These are phyloP conservation scores for Cathartes aura DNA, from an alignment of 2,113 vertebrate species.

Conservation along the genomic window DNA sequence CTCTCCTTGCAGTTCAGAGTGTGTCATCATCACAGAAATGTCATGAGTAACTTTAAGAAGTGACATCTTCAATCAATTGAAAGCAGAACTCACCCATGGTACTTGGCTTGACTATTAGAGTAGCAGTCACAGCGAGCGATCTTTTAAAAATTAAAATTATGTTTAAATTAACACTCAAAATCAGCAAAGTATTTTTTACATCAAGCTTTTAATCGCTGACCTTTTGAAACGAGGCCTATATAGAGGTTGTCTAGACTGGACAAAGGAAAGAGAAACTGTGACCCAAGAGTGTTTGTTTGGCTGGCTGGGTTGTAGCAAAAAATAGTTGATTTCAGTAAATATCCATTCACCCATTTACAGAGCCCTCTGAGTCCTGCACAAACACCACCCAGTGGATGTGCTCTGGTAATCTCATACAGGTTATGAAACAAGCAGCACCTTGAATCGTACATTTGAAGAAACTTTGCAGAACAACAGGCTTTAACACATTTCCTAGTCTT, in stretches of 20 bases:
- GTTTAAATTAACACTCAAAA: background rate
- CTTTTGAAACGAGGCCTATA: background rate
- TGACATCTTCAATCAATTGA: background rate
- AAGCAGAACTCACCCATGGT: background rate
- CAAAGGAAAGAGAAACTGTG: background rate
- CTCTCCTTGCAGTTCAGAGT: background rate
- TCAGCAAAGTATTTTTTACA: background rate
- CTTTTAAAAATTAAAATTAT: background rate
- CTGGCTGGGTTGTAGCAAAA: too few species aligned
- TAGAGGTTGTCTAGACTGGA: background rate
- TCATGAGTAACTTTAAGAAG: background rate
- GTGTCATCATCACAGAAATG: background rate
- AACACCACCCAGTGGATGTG: background rate
- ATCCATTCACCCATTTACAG: background rate
- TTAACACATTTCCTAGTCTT: background rate
- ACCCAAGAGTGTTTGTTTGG: background rate
- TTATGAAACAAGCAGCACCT: background rate
- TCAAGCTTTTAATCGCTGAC: background rate
- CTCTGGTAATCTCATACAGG: fast-evolving
- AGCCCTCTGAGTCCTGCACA: background rate
- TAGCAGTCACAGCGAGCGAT: fast-evolving
- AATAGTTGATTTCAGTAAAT: background rate
- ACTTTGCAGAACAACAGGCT: background rate
- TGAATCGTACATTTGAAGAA: fast-evolving
- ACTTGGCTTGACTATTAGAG: background rate